Conservation (phyloP, 2,888 invertebrate species). For the Tipula lateralis region DNA sequence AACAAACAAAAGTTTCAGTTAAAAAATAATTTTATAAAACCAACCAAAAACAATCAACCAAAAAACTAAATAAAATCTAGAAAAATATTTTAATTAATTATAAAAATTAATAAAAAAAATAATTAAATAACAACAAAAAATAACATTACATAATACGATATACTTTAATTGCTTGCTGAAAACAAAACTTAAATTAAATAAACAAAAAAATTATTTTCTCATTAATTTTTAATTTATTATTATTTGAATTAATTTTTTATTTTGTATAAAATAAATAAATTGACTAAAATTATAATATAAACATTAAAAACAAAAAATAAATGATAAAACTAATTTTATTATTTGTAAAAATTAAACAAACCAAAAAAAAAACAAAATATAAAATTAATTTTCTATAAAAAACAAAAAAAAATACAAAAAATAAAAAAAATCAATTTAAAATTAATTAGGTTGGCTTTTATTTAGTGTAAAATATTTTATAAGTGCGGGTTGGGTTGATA, state of each 20-base stretch:
- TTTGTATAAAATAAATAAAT: constrained; percentile 7
- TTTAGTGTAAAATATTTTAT: background rate
- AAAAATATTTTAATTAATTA: background rate
- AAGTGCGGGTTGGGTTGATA: background rate
- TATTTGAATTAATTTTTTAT: background rate
- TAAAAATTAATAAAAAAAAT: background rate
- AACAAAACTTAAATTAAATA: background rate
- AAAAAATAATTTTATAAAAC: background rate
- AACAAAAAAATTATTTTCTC: background rate
- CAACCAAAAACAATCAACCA: background rate
- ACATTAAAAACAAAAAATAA: background rate
- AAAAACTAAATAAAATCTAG: background rate
- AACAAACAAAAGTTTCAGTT: background rate
- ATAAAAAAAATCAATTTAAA: constrained; percentile 14
- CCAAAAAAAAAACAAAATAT: background rate
- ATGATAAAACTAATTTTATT: constrained; percentile 15
- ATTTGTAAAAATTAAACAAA: background rate
- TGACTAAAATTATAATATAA: background rate
- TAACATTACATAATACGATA: background rate
- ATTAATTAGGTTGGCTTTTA: background rate
- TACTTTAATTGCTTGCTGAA: background rate
- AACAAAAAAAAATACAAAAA: background rate
- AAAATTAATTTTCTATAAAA: constrained; percentile 20
- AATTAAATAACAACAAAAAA: background rate
- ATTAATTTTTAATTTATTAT: background rate